Percentiles rank a stretch among this genome's conserved stretches.
These are phyloP conservation scores for Drosophila equinoxialis DNA, from an alignment of 1,140 invertebrate genomes.

Conservation along the genomic window DNA sequence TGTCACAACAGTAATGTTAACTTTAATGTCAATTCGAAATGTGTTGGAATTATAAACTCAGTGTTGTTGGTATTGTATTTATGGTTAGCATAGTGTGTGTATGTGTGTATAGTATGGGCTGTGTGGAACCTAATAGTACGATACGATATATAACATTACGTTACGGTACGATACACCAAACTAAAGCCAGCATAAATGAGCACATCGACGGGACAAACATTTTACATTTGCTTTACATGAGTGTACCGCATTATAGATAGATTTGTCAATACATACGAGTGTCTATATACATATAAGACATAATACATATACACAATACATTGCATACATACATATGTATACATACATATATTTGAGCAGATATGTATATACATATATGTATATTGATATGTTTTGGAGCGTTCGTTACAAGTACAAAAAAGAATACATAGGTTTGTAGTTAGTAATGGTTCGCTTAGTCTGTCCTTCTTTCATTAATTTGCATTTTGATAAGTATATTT, in stretches of 20 bases:
- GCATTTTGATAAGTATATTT: not conserved
- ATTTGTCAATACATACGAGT: not conserved
- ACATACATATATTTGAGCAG: constrained; percentile 32
- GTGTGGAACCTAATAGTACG: not conserved
- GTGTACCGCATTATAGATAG: constrained; percentile 6
- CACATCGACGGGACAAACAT: not conserved
- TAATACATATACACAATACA: constrained; percentile 10
- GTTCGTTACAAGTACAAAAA: constrained; percentile 25
- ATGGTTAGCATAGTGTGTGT: constrained; percentile 18
- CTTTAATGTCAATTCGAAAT: constrained; percentile 42
- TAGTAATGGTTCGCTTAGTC: constrained; percentile 14
- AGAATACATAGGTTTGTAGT: constrained; percentile 25
- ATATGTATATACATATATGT: constrained; percentile 34
- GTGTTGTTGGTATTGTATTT: constrained; percentile 18
- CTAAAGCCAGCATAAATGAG: constrained; percentile 4
- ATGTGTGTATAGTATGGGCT: not conserved
- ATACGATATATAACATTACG: constrained; percentile 9
- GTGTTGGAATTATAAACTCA: constrained; percentile 25
- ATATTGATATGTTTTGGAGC: constrained; percentile 23
- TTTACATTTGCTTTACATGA: not conserved
- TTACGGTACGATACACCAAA: constrained; percentile 8
- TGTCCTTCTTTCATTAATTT: not conserved
- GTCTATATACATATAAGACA: constrained; percentile 15
- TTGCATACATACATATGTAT: constrained; percentile 33
- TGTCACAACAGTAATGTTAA: constrained; percentile 54